These are phyloP conservation scores for Abrostola triplasia DNA, from an alignment of 2,888 invertebrate species.

Conservation along the genomic window DNA sequence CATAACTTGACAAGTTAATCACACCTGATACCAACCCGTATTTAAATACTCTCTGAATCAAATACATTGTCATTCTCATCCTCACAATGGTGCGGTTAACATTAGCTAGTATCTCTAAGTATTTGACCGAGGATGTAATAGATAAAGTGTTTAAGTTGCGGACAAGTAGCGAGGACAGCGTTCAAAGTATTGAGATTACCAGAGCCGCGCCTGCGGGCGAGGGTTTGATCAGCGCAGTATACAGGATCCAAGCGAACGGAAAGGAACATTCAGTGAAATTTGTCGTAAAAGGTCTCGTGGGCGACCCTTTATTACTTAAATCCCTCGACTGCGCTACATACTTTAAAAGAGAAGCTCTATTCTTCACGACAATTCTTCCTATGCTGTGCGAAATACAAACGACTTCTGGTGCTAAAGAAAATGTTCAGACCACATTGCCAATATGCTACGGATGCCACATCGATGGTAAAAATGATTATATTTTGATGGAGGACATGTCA, in stretches of 20 bases:
- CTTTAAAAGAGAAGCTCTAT: conserved; percentile 66
- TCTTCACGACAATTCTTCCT: conserved; percentile 66
- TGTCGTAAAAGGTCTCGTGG: conserved; percentile 66
- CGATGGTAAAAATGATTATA: conserved; percentile 68
- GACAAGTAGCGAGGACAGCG: conserved; percentile 63
- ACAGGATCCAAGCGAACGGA: conserved; percentile 64
- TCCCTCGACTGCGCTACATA: conserved; percentile 58
- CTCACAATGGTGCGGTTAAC: conserved; percentile 62
- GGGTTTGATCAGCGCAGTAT: conserved; percentile 70
- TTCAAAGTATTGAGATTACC: conserved; percentile 58
- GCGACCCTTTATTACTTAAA: conserved; percentile 59
- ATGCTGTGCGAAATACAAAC: conserved; percentile 61
- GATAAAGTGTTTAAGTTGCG: conserved; percentile 63
- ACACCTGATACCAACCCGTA: conserved; percentile 15
- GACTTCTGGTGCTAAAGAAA: conserved; percentile 63
- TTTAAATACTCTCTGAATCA: conserved; percentile 44
- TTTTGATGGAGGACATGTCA: conserved; percentile 70
- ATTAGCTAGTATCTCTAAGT: conserved; percentile 63
- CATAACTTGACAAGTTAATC: conserved; percentile 46
- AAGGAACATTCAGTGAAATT: conserved; percentile 56
- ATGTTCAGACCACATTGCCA: conserved; percentile 63
- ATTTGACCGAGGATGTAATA: conserved; percentile 64
- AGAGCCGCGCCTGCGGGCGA: conserved; percentile 69
- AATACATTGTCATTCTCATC: conserved; percentile 15
- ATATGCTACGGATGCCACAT: conserved; percentile 62